These are phyloP conservation scores for Epizoanthus scotinus DNA, from an alignment of 92 coral and sea anemone species.

Conservation along the genomic window DNA sequence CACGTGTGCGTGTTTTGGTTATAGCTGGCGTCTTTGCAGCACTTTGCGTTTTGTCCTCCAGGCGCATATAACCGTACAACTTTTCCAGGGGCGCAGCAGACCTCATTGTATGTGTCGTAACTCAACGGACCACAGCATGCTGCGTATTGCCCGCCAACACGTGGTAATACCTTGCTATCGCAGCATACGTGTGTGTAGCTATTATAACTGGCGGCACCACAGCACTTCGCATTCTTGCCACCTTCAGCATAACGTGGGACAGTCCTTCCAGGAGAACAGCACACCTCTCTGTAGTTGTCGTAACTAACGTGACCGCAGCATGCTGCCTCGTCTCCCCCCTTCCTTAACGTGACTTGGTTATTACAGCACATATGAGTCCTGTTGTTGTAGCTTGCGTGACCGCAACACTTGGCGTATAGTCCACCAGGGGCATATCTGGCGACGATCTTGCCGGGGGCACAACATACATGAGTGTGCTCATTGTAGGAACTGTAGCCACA, in stretches of 20 bases:
- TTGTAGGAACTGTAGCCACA: constrained; percentile 44
- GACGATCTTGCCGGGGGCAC: constrained; percentile 22
- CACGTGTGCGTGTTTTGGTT: constrained; percentile 35
- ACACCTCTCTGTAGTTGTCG: constrained; percentile 35
- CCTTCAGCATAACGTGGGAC: constrained; percentile 26
- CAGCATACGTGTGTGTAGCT: constrained; percentile 44
- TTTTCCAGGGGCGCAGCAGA: constrained; percentile 36
- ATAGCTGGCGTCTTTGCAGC: constrained; percentile 39
- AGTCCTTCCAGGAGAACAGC: constrained; percentile 30
- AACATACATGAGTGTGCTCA: constrained; percentile 41
- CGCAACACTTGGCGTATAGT: constrained; percentile 44
- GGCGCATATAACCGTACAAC: constrained; percentile 38
- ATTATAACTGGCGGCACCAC: constrained; percentile 45
- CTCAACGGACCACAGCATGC: constrained; percentile 39
- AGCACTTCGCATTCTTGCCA: constrained; percentile 43
- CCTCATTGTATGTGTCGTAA: constrained; percentile 28
- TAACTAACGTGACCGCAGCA: constrained; percentile 47
- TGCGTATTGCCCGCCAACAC: constrained; percentile 30
- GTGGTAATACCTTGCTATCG: not conserved
- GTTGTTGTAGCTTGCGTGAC: constrained; percentile 18
- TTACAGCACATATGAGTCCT: constrained; percentile 45
- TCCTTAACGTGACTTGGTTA: not conserved
- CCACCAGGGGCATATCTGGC: constrained; percentile 29
- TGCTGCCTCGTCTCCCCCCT: constrained; percentile 37
- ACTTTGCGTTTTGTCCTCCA: constrained; percentile 46